Evolutionary conservation across 2,113 vertebrate genomes (phyloP).

Genomic region (Hippocampus guttulatus): DNA sequence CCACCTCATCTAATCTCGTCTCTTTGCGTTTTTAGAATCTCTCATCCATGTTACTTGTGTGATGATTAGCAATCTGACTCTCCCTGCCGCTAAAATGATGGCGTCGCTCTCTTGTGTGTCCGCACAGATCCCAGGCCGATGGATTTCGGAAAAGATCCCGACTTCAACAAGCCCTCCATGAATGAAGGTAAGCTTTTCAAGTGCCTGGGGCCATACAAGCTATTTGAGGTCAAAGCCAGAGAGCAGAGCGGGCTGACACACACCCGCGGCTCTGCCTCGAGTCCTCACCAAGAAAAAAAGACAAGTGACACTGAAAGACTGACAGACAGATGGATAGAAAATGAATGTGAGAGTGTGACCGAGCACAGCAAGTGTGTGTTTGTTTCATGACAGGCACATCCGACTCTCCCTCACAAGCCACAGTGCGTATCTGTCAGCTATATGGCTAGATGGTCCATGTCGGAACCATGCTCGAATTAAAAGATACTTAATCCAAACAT

Average conservation of each 20-base stretch:
- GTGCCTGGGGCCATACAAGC: slow-evolving; percentile 29
- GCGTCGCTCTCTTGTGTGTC: slow-evolving; percentile 29
- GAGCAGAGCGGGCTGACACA: slow-evolving; percentile 21
- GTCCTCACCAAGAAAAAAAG: slow-evolving; percentile 17
- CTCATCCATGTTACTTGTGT: slow-evolving; percentile 9
- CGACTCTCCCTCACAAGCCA: not conserved
- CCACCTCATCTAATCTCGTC: not conserved
- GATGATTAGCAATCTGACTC: not conserved
- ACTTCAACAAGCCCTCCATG: slow-evolving; percentile 58
- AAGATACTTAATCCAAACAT: too few relatives aligned
- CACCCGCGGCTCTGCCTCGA: slow-evolving; percentile 33
- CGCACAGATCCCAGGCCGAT: slow-evolving; percentile 66
- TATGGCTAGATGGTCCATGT: not conserved
- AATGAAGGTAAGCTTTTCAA: slow-evolving; percentile 62
- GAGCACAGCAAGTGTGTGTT: slow-evolving; percentile 16
- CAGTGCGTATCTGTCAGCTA: not conserved
- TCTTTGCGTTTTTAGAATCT: not conserved
- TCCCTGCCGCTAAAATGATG: slow-evolving; percentile 14
- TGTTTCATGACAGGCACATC: not conserved
- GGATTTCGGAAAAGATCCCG: slow-evolving; percentile 66
- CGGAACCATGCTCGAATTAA: not conserved
- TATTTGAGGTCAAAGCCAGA: slow-evolving; percentile 34
- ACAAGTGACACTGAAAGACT: slow-evolving; percentile 34
- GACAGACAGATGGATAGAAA: slow-evolving; percentile 35
- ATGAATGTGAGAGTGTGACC: slow-evolving; percentile 17